These are phyloP conservation scores for Melanogrammus aeglefinus DNA, from an alignment of 2,797 vertebrate species.

Conservation along the genomic window DNA sequence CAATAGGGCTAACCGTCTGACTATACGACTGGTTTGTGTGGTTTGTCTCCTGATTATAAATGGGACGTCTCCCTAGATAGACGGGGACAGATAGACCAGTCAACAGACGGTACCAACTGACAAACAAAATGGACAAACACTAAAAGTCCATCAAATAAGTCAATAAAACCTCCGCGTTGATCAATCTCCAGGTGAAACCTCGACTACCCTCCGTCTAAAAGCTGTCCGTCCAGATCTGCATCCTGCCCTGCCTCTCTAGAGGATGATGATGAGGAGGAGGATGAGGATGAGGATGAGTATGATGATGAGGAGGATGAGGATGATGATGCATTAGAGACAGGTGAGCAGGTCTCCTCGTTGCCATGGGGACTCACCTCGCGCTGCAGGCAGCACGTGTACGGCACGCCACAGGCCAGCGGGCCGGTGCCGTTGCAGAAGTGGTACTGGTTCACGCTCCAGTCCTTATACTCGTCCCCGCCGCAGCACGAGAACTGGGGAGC, in stretches of 20 bases:
- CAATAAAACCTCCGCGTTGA: too few species aligned
- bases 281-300: neutral
- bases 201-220: neutral
- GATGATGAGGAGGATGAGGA: neutral
- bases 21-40: too few species aligned
- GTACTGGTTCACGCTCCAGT: constrained; percentile 88
- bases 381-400: constrained; percentile 83
- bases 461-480: constrained; percentile 85
- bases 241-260: neutral
- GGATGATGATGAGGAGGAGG: neutral
- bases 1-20: neutral
- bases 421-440: constrained; percentile 85
- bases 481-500: constrained; percentile 84
- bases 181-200: neutral
- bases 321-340: constrained; percentile 21
- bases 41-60: too few species aligned
- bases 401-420: constrained; percentile 85
- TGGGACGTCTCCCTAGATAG: too few species aligned
- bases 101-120: too few species aligned
- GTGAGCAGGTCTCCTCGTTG: neutral
- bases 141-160: too few species aligned
- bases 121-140: too few species aligned
- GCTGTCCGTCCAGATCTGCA: neutral
- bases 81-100: too few species aligned
- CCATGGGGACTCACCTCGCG: constrained; percentile 56